Percentiles rank a stretch among this genome's conserved stretches.
These are phyloP conservation scores for Oreochromis aureus DNA, from an alignment of 2,113 vertebrate species.

Conservation along the genomic window DNA sequence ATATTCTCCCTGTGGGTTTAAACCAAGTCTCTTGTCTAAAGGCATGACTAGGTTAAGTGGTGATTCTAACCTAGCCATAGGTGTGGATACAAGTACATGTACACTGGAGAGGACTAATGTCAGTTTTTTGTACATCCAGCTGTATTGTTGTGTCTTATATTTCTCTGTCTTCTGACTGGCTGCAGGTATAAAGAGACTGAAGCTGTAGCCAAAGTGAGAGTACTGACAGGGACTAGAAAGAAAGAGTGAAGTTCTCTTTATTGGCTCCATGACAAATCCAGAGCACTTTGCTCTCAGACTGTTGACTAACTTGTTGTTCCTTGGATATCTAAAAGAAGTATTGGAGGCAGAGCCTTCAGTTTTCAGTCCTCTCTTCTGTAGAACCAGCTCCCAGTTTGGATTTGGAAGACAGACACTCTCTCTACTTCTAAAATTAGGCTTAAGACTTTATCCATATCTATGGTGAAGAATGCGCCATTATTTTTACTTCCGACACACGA, in stretches of 20 bases:
- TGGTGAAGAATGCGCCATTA: too few species aligned
- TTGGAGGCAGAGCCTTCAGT: not conserved
- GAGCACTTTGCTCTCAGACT: accelerated
- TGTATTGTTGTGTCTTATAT: too few species aligned
- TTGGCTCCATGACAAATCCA: not conserved
- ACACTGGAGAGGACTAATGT: accelerated
- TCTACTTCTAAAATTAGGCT: not conserved
- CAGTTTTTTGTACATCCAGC: accelerated
- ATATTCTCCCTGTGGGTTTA: not conserved
- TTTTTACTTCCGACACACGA: not conserved
- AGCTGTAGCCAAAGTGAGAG: not conserved
- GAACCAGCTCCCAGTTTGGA: not conserved
- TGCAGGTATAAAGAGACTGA: not conserved
- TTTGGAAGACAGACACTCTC: not conserved
- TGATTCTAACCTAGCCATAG: accelerated
- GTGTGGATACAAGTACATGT: not conserved
- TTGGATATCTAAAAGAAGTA: not conserved
- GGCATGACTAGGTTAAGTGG: not conserved
- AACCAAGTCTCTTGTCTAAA: not conserved
- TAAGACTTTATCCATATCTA: too few species aligned
- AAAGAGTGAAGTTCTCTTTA: not conserved
- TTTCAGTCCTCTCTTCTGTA: not conserved
- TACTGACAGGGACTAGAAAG: not conserved
- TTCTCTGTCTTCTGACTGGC: not conserved
- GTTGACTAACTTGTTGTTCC: not conserved